Evolutionary conservation across 2,113 vertebrate species (phyloP).

Genomic region (Ondatra zibethicus): DNA sequence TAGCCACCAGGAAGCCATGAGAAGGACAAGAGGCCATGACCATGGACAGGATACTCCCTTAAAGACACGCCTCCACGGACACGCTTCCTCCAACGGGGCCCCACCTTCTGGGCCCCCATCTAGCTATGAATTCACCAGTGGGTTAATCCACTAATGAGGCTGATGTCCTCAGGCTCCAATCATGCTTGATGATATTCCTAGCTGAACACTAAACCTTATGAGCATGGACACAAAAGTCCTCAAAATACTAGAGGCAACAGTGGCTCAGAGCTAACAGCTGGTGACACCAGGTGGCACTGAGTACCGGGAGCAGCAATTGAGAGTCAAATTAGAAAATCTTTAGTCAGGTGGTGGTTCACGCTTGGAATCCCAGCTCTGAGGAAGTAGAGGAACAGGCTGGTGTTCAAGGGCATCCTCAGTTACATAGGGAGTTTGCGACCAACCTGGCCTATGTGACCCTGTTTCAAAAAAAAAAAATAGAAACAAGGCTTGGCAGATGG

Average conservation of each 20-base stretch:
- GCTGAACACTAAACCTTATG: not conserved
- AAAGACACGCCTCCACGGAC: not conserved
- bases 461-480: not conserved
- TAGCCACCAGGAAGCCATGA: not conserved
- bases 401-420: not conserved
- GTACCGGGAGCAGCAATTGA: not conserved
- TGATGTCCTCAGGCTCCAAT: not conserved
- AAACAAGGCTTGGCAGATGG: not conserved
- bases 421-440: not conserved
- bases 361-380: not conserved
- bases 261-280: not conserved
- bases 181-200: not conserved
- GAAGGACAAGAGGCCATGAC: not conserved
- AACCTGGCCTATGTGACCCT: not conserved
- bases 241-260: not conserved
- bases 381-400: not conserved
- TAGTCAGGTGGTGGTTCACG: not conserved
- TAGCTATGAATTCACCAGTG: not conserved
- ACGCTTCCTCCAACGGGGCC: too few relatives aligned
- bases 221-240: not conserved
- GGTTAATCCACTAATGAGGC: not conserved
- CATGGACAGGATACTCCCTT: not conserved
- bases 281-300: too few relatives aligned
- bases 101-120: not conserved
- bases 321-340: not conserved